Evolutionary conservation across 2,888 invertebrate genomes (phyloP), one percentile per base, ranked within the genome.

Genomic region (Mycogona germanica): DNA sequence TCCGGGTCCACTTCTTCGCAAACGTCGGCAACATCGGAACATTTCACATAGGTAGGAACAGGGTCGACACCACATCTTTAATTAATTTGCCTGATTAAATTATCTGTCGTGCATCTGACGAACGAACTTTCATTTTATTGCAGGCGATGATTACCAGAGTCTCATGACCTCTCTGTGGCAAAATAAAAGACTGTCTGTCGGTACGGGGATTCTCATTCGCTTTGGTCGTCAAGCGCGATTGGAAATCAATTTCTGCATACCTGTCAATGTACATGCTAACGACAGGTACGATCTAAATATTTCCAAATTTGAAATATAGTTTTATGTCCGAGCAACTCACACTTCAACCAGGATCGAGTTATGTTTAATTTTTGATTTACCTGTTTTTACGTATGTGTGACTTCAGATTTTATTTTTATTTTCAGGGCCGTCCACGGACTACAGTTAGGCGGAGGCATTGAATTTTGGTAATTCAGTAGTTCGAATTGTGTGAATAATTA

Each of bases 241-340:
- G 52, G 97, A 98, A 75, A 77, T 98, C 51, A 97, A 96, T 76
- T 92, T 96, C 73, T 86, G 87, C 69, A 72, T 86, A 65, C 96
- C 96, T n/a, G n/a, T n/a, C n/a, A n/a, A n/a, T n/a, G n/a, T n/a
- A n/a, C n/a, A n/a, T n/a, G n/a, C n/a, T n/a, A n/a, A n/a, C n/a
- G n/a, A n/a, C n/a, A n/a, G n/a, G n/a, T n/a, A n/a, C n/a, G n/a
- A n/a, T n/a, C n/a, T n/a, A n/a, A n/a, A n/a, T n/a, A n/a, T n/a
- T n/a, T n/a, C n/a, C n/a, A n/a, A n/a, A n/a, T n/a, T n/a, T n/a
- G n/a, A n/a, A n/a, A n/a, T n/a, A n/a, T n/a, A n/a, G n/a, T n/a
- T n/a, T n/a, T n/a, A n/a, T n/a, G n/a, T n/a, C n/a, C n/a, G n/a
- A n/a, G n/a, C n/a, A n/a, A n/a, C n/a, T n/a, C n/a, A n/a, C n/a